Evolutionary conservation across 2,113 vertebrate species (phyloP), one percentile per base, ranked within the genome.

Genomic region (Australoheros scitulus): DNA sequence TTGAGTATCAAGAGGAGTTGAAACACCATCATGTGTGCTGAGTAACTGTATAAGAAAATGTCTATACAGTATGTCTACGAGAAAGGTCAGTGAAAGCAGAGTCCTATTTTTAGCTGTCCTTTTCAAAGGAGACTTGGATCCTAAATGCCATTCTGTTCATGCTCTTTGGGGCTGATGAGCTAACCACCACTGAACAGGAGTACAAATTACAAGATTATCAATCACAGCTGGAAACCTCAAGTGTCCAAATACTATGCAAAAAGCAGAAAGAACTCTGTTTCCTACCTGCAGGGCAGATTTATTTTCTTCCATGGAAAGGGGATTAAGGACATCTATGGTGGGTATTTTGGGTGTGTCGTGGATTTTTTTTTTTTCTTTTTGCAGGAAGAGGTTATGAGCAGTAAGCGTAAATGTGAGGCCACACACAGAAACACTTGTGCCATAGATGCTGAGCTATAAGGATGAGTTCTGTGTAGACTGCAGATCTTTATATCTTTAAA

Each of bases 181-280:
- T 64, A 87, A 47, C 76, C 81, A 82, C 83, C 82, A 82, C 90
- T 87, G 79, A 75, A 80, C 63, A 47, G 20, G 18, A 89, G 82
- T 63, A 88, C 63, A 86, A 86, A 92, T 87, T 88, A 88, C 77
- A 56, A 83, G 65, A 36, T 85, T 87, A 84, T 91, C 85, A 92
- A 86, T 94, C 92, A 92, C 41, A 18, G 75, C 41, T 52, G 17
- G 18, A 89, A 85, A 91, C 83, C 84, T 88, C 86, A 90, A 60
- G 70, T 58, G 77, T 89, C 55, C 86, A 93, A 88, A 92, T 82
- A 91, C 20, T 29, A 36, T 78, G 57, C 72, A 81, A 60, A 72
- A 64, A 57, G 43, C n/a, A 78, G 84, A 70, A 84, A 50, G 26
- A 55, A 13, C 57, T 81, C 68, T 84, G 77, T 72, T 79, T 76